phyloP scores from a whole-genome alignment of 30 jellyfish, hydroid and myxozoan species.

The Pelagia noctiluca region DNA sequence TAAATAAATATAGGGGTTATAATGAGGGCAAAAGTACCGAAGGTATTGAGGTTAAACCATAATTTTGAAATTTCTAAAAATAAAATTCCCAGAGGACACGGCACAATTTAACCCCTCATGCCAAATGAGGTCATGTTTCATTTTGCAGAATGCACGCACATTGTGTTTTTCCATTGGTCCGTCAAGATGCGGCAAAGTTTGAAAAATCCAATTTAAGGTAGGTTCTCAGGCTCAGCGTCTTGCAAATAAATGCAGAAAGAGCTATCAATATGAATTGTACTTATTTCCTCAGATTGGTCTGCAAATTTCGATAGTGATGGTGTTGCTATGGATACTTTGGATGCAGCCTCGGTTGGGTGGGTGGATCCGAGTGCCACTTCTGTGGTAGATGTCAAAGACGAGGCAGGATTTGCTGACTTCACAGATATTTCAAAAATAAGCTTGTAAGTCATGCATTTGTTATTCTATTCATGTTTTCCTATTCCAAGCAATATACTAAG shows the following conservation, averaged over 20 bases:
- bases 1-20: too few relatives aligned
- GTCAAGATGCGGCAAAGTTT: too few relatives aligned
- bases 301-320: conserved; percentile 78
- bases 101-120: too few relatives aligned
- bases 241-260: neutral
- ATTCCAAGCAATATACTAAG: neutral
- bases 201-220: too few relatives aligned
- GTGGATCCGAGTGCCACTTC: conserved; percentile 68
- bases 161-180: too few relatives aligned
- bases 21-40: too few relatives aligned
- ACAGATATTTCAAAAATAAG: conserved; percentile 80
- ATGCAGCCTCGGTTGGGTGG: conserved; percentile 79
- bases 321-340: conserved; percentile 86
- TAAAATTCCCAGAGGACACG: too few relatives aligned
- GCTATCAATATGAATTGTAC: neutral
- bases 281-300: conserved; percentile 79
- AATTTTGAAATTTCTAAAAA: too few relatives aligned
- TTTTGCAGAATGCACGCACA: too few relatives aligned
- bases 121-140: too few relatives aligned
- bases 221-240: too few relatives aligned
- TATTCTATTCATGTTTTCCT: neutral
- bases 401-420: conserved; percentile 87
- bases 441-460: conserved; percentile 26
- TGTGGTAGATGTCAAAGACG: conserved; percentile 49
- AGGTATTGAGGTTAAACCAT: too few relatives aligned